Evolutionary conservation across 2,113 vertebrate genomes (phyloP).

Genomic region (Megaleporinus macrocephalus): DNA sequence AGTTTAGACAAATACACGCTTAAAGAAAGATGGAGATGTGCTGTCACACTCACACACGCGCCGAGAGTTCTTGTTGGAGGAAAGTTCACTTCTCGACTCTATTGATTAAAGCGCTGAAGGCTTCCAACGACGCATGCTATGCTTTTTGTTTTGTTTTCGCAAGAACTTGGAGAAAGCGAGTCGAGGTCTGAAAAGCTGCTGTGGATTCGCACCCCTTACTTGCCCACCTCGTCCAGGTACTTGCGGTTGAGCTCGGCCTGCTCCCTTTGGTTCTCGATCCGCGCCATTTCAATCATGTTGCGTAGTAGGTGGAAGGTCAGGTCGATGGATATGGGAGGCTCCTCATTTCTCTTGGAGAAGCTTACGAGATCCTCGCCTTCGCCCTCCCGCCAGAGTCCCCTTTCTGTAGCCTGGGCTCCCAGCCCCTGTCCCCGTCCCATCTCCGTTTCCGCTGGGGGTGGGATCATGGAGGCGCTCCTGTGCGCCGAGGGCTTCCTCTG

Average conservation of each 20-base stretch:
- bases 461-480: conserved; percentile 55
- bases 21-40: too few relatives aligned
- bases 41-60: not conserved
- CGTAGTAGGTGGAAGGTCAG: conserved; percentile 93
- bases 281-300: conserved; percentile 89
- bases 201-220: conserved; percentile 70
- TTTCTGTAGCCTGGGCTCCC: conserved; percentile 33
- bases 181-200: conserved; percentile 25
- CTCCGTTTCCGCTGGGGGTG: conserved; percentile 37
- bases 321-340: conserved; percentile 90
- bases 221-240: conserved; percentile 89
- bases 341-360: conserved; percentile 78
- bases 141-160: not conserved
- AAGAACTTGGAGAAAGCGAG: conserved; percentile 26
- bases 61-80: not conserved
- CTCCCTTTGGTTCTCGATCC: conserved; percentile 84
- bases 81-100: conserved; percentile 9
- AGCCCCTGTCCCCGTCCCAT: conserved; percentile 16
- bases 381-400: conserved; percentile 47
- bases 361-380: conserved; percentile 55
- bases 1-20: too few relatives aligned
- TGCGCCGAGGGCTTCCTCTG: conserved; percentile 49
- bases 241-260: conserved; percentile 88
- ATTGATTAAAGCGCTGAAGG: not conserved
- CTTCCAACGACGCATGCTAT: conserved; percentile 17